These are phyloP conservation scores for Anhinga anhinga DNA, from an alignment of 2,113 vertebrate species.

Conservation along the genomic window DNA sequence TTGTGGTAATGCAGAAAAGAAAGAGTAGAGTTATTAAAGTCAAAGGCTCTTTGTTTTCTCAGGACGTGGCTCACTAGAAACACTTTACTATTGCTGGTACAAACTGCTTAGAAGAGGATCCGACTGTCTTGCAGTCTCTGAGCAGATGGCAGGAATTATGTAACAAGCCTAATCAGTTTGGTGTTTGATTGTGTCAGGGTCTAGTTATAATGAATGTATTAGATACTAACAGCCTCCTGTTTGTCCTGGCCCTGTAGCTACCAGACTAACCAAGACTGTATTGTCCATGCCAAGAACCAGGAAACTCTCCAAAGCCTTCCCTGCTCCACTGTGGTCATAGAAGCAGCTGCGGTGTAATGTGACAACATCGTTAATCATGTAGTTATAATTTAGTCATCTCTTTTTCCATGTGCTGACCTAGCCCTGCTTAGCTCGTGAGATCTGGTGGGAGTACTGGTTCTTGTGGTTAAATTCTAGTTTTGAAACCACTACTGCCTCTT, in stretches of 20 bases:
- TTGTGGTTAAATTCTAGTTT: neutral
- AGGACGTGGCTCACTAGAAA: neutral
- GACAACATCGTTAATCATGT: neutral
- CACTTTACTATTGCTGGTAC: neutral
- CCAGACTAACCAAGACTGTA: neutral
- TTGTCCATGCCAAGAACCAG: neutral
- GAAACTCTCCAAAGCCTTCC: neutral
- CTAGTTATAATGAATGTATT: neutral
- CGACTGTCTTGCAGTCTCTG: neutral
- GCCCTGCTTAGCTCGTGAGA: neutral
- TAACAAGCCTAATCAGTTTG: neutral
- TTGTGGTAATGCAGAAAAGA: neutral
- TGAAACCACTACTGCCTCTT: neutral
- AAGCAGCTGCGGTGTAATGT: neutral
- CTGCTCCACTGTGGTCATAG: neutral
- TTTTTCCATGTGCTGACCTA: neutral
- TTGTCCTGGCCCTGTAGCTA: neutral
- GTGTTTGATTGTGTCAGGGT: neutral
- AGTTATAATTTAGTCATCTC: neutral
- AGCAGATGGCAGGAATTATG: neutral
- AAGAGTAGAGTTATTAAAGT: neutral
- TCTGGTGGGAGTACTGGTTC: neutral
- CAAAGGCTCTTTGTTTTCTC: conserved; percentile 1
- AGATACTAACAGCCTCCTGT: neutral
- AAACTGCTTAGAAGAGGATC: neutral